Conservation (phyloP, 2,888 invertebrate species). For the Dusona sp. region DNA sequence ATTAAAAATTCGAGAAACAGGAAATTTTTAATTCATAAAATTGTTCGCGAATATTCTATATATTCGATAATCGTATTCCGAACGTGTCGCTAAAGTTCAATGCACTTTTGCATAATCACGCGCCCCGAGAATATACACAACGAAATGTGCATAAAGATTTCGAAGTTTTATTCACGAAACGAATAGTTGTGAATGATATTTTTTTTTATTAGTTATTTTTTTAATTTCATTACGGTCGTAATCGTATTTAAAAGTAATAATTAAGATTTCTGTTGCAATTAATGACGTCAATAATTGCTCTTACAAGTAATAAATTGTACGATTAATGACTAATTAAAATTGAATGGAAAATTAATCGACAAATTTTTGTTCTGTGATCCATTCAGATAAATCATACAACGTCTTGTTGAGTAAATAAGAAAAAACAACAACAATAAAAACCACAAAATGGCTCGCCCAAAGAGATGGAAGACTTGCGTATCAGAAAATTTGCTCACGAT, state of each 20-base stretch:
- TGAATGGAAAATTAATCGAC: background rate
- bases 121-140: background rate
- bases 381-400: conserved; percentile 9
- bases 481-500: conserved; percentile 86
- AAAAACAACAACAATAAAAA: conserved; percentile 5
- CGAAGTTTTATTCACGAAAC: background rate
- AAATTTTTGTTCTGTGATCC: conserved; percentile 12
- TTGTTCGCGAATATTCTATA: background rate
- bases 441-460: conserved; percentile 75
- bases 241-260: background rate
- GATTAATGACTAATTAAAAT: background rate
- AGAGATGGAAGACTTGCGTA: conserved; percentile 78
- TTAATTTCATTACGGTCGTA: background rate
- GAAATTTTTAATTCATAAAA: background rate
- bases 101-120: background rate
- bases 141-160: background rate
- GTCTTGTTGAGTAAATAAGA: conserved; percentile 6
- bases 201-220: background rate
- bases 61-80: background rate
- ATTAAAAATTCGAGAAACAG: background rate
- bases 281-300: background rate
- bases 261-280: background rate
- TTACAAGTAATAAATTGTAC: background rate
- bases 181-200: background rate
- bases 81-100: background rate